These are phyloP conservation scores for Zygothrica quintamaculata DNA, from an alignment of 2,888 invertebrate genomes.

Conservation along the genomic window DNA sequence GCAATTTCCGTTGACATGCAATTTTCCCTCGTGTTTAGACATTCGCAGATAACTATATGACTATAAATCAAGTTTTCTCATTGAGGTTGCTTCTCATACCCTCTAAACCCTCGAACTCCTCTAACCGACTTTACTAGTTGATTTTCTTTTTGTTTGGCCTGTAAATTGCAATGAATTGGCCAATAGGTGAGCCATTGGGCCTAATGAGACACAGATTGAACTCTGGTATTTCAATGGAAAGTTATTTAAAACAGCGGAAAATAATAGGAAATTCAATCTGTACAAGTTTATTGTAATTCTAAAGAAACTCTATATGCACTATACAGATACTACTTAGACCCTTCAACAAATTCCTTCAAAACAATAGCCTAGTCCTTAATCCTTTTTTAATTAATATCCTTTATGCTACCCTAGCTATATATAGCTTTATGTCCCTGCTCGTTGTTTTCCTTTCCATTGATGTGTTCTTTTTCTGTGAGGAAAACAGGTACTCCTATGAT, in stretches of 20 bases:
- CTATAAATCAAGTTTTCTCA: slow-evolving; percentile 62
- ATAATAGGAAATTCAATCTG: no score
- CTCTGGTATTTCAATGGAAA: slow-evolving; percentile 13
- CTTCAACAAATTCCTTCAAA: no score
- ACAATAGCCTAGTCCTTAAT: no score
- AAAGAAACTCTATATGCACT: no score
- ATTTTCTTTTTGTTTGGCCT: slow-evolving; percentile 18
- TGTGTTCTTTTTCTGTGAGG: no score
- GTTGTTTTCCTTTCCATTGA: no score
- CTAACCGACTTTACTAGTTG: slow-evolving; percentile 21
- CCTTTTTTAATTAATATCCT: no score
- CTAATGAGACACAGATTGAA: slow-evolving; percentile 28
- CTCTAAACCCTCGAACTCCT: no score
- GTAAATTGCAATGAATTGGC: slow-evolving; percentile 7
- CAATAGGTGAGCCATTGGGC: slow-evolving; percentile 1
- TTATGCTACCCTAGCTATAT: no score
- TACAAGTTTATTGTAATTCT: no score
- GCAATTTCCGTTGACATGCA: slow-evolving; percentile 72
- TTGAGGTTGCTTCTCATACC: slow-evolving; percentile 29
- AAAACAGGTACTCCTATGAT: not conserved
- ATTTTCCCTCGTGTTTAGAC: slow-evolving; percentile 26
- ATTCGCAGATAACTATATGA: slow-evolving; percentile 10
- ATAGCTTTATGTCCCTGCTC: no score
- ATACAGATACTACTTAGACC: no score
- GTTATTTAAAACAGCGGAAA: slow-evolving; percentile 12